Conservation (phyloP, 2,113 vertebrate species). For the Rynchops niger region DNA sequence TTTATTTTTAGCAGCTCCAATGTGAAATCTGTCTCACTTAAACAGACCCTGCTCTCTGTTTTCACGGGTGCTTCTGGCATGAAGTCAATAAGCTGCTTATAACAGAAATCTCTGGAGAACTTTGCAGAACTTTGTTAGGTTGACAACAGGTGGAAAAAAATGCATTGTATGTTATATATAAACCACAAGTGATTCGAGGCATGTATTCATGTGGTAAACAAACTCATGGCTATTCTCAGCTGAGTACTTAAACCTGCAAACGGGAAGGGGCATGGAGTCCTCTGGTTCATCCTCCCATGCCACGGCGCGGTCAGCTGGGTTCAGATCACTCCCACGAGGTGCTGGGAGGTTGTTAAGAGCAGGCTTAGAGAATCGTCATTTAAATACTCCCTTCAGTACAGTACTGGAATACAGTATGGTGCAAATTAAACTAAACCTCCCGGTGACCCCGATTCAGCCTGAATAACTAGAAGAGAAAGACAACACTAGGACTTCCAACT, state of each 20-base stretch:
- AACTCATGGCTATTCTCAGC: neutral
- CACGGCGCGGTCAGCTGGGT: neutral
- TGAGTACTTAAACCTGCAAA: neutral
- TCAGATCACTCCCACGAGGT: neutral
- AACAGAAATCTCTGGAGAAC: neutral
- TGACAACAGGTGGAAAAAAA: neutral
- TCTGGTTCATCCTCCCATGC: neutral
- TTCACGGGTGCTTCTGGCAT: neutral
- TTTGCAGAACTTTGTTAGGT: neutral
- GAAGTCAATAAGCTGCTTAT: neutral
- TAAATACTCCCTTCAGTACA: neutral
- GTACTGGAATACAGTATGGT: neutral
- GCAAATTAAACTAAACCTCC: neutral
- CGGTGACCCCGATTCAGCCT: neutral
- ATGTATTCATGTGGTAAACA: neutral
- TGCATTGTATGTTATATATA: neutral
- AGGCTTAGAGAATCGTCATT: neutral
- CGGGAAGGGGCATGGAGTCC: neutral
- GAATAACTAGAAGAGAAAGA: neutral
- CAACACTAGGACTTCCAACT: neutral
- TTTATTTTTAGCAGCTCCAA: neutral
- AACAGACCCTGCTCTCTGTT: neutral
- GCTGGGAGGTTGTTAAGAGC: neutral
- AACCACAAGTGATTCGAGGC: rapidly evolving
- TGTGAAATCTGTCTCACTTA: neutral